Evolutionary conservation across 1,140 invertebrate species (phyloP), one percentile per base, ranked within the genome.

Genomic region (Planococcus citri): DNA sequence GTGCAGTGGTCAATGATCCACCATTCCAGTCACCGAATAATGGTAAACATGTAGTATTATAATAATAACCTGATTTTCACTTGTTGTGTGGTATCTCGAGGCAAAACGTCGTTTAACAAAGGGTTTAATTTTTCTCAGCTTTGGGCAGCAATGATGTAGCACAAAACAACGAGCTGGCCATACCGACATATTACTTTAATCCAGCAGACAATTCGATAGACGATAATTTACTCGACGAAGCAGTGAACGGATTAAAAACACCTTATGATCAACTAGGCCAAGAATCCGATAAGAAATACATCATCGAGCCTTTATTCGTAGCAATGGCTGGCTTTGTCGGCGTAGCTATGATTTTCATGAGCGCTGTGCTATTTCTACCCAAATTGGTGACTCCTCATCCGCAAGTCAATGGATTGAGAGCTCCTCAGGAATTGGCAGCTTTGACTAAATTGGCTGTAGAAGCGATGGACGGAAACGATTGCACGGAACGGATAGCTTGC

Each of bases 301-400:
- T 60, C 8, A 69, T 80, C 27, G 78, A 80, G 69, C 80, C 80
- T 3, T 70, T 81, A 6, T 80, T 81, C 70, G 77, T 80, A 77
- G 80, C 80, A 6, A 78, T 80, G 72, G 78, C 79, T 0, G 78
- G 80, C 6, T 81, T 81, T 70, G 76, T 81, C 33, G 79, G 79
- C 6, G 78, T 81, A 74, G 78, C 80, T 0, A 75, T 80, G 14
- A 78, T 81, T 75, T 78, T 80, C 70, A 75, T 79, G 2, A 69
- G 79, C 37, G 77, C 78, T 1, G 76, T 79, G 20, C 71, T 81
- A 3, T 75, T 80, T n/a, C 70, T 81, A 8, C 80, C 80, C 0
- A 79, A 79, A 72, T 76, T 80, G 9, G 38, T 57, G 0, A 68
- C 21, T 17, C 70, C 68, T 12, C 64, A 41, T 14, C 72, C 71